phyloP scores from a whole-genome alignment of 1,140 invertebrate species.

The Sminthurinus signatus region DNA sequence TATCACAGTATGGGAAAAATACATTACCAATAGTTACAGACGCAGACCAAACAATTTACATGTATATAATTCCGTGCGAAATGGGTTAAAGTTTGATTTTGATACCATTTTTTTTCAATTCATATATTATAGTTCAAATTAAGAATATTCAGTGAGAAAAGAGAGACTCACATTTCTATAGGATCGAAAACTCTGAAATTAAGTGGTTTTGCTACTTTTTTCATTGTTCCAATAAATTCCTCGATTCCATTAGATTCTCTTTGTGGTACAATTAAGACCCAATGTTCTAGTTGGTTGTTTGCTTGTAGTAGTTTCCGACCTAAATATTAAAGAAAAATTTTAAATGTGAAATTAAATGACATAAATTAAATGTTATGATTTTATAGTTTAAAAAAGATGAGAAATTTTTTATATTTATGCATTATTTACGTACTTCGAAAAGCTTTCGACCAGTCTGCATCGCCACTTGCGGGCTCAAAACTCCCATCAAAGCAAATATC shows the following conservation, averaged over 20 bases:
- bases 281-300: conserved; percentile 43
- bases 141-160: too few species aligned
- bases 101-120: too few species aligned
- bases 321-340: not conserved
- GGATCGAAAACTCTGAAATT: conserved; percentile 14
- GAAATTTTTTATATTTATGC: not conserved
- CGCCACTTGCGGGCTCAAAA: not conserved
- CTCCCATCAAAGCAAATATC: conserved; percentile 18
- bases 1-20: too few species aligned
- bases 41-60: too few species aligned
- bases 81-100: too few species aligned
- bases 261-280: conserved; percentile 46
- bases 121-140: too few species aligned
- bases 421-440: conserved; percentile 33
- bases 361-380: not conserved
- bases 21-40: too few species aligned
- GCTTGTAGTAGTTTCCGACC: not conserved
- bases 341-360: not conserved
- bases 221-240: conserved; percentile 5
- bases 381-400: not conserved
- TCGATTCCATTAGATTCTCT: conserved; percentile 20
- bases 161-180: conserved; percentile 16
- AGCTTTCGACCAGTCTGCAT: conserved; percentile 24
- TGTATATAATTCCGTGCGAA: too few species aligned
- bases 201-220: conserved; percentile 12